These are phyloP conservation scores for Patiria pectinifera DNA, from an alignment of 53 echinoderm and acorn worm species.

Conservation along the genomic window DNA sequence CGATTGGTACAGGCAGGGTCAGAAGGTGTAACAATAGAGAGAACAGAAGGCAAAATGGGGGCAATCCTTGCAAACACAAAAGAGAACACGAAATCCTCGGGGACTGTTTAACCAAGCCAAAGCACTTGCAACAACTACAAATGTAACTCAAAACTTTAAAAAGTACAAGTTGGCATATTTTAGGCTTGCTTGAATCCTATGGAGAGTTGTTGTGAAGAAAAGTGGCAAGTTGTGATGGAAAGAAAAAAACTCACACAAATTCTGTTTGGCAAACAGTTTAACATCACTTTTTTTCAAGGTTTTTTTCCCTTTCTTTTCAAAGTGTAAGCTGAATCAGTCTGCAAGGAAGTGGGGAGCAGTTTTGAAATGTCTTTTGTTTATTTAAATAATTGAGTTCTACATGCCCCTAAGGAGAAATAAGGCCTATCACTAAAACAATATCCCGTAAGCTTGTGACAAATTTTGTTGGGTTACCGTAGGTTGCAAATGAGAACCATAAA, in stretches of 20 bases:
- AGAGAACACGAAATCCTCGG: neutral
- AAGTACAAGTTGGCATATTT: neutral
- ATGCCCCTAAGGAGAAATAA: neutral
- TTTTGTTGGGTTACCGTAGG: neutral
- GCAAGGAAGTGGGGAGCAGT: neutral
- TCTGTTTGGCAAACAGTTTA: too few species aligned
- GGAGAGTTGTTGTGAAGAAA: too few species aligned
- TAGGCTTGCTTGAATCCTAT: neutral
- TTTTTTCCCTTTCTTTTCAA: too few species aligned
- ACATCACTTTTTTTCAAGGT: too few species aligned
- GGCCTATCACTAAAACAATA: neutral
- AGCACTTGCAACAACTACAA: neutral
- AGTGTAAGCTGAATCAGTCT: neutral
- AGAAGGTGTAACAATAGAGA: neutral
- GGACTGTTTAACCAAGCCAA: neutral
- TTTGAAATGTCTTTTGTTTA: neutral
- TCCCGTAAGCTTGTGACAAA: neutral
- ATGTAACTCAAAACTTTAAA: conserved; percentile 8
- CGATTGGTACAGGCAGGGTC: neutral
- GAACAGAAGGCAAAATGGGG: neutral
- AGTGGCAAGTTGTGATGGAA: too few species aligned
- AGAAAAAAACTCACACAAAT: too few species aligned
- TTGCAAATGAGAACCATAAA: neutral
- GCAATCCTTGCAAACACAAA: neutral
- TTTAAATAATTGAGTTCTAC: neutral